These are phyloP conservation scores for Buceros bicornis DNA, from an alignment of 2,797 vertebrate species.

Conservation along the genomic window DNA sequence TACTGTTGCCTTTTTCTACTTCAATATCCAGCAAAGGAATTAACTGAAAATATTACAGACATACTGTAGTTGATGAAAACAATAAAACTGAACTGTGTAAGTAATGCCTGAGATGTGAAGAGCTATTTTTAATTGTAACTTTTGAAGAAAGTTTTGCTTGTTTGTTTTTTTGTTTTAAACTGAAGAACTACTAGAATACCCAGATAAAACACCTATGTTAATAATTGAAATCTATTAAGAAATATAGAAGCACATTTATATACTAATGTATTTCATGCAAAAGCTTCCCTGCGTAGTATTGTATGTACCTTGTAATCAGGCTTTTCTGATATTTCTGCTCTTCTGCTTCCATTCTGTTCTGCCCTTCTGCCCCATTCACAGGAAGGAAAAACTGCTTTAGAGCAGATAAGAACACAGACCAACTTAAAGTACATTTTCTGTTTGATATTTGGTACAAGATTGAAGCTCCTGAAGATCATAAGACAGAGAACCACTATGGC, in stretches of 20 bases:
- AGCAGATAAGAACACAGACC: background rate
- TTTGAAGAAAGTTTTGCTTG: background rate
- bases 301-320: background rate
- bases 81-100: constrained; percentile 23
- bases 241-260: background rate
- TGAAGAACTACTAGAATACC: background rate
- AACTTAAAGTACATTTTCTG: background rate
- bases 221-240: background rate
- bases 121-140: background rate
- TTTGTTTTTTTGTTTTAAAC: background rate
- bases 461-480: background rate
- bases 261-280: background rate
- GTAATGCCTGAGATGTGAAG: background rate
- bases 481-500: background rate
- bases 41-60: constrained; percentile 39
- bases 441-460: background rate
- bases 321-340: background rate
- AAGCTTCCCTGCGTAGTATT: background rate
- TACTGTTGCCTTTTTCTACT: constrained; percentile 29
- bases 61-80: background rate
- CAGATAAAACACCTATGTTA: background rate
- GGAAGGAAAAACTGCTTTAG: background rate
- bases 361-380: background rate
- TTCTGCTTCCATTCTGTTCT: background rate
- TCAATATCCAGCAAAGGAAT: constrained; percentile 40